phyloP scores from a whole-genome alignment of 2,888 invertebrate genomes.

The Arge pagana region DNA sequence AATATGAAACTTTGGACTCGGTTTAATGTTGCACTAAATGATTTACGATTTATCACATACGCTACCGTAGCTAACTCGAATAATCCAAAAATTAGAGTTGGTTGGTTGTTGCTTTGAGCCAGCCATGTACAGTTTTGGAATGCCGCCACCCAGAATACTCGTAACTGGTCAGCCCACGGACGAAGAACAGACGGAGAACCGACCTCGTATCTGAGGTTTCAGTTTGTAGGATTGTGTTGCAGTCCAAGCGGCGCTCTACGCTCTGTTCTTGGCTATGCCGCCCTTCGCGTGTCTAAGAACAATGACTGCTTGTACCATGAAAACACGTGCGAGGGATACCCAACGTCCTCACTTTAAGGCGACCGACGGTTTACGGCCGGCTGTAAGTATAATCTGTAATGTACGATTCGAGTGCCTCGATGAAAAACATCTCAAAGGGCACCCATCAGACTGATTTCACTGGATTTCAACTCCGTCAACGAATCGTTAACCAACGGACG shows the following conservation, averaged over 20 bases:
- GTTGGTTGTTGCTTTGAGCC: too few species aligned
- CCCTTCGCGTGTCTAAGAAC: constrained; percentile 36
- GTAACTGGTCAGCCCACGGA: neutral
- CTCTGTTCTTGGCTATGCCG: neutral
- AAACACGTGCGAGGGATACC: constrained; percentile 25
- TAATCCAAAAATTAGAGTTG: too few species aligned
- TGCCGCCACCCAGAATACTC: constrained; percentile 37
- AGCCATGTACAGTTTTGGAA: constrained; percentile 9
- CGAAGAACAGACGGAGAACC: neutral
- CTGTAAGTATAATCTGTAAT: too few species aligned
- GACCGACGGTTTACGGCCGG: constrained; percentile 7
- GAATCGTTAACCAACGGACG: too few species aligned
- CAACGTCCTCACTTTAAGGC: constrained; percentile 17
- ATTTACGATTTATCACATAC: too few species aligned
- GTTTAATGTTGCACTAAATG: too few species aligned
- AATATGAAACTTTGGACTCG: too few species aligned
- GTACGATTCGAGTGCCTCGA: too few species aligned
- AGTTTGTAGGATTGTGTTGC: constrained; percentile 33
- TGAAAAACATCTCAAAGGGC: too few species aligned
- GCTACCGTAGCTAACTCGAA: too few species aligned
- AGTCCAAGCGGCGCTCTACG: constrained; percentile 4
- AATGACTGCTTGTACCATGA: constrained; percentile 29
- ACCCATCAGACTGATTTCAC: too few species aligned
- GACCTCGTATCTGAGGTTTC: constrained; percentile 2
- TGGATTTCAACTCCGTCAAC: too few species aligned